Evolutionary conservation across 1,140 invertebrate species (phyloP), one percentile per base, ranked within the genome.

Genomic region (Gonatopus flavifemur): DNA sequence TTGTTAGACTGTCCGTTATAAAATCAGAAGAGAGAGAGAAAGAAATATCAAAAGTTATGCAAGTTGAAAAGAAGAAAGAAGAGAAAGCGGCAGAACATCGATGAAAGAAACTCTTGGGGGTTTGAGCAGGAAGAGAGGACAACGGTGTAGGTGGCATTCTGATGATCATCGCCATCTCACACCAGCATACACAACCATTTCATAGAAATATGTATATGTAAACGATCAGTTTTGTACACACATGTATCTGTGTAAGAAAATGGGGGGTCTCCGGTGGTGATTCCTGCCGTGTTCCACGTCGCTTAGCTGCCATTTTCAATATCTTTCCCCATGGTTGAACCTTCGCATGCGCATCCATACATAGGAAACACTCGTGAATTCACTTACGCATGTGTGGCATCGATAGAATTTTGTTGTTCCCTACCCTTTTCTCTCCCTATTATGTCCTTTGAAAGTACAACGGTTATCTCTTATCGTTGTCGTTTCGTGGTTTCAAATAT

Each of bases 221-320:
- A 52, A 33, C 45, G 49, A 28, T 12, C 12, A 12, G 25, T 6
- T 6, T 12, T 6, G 12, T 6, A 28, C 25, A 28, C 25, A 6
- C 25, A 28, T 28, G 12, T 28, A 28, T 28, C 25, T 6, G 25
- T 28, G 6, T 28, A 38, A 20, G 19, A 19, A n/a, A 15, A 39
- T 19, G n/a, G 9, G 12, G 24, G 10, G 24, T 24, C n/a, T 45
- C 24, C 13, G 46, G 52, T 24, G 41, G 28, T 28, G 5, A 22
- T 39, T 45, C 32, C 31, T 53, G 36, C 33, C 55, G 31, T 42
- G 52, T 41, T 22, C 55, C 52, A 49, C 43, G 44, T 51, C 55
- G 50, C 52, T 47, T 51, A 49, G 65, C 61, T 66, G 57, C 57
- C 54, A 64, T 67, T 69, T 55, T 55, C 55, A 57, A 66, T 60